Percentiles rank a stretch among this genome's conserved stretches.
Evolutionary conservation across 2,888 invertebrate species (phyloP).

Genomic region (Blastobasis lacticolella): DNA sequence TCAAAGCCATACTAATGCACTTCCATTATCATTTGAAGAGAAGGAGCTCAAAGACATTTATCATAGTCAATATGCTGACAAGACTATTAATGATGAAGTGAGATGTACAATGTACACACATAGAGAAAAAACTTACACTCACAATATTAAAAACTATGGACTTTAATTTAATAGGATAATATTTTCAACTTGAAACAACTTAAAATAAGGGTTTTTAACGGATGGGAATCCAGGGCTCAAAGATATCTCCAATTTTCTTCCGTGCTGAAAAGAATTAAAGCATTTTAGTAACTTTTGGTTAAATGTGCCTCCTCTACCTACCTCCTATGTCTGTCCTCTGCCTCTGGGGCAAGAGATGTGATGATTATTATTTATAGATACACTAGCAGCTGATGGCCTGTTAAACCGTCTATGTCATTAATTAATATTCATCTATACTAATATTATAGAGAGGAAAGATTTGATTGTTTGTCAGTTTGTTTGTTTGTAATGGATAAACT

Average conservation of each 20-base stretch:
- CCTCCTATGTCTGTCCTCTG: too few species aligned
- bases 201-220: conserved; percentile 54
- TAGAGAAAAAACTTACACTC: too few species aligned
- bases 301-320: too few species aligned
- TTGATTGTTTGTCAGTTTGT: too few species aligned
- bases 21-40: conserved; percentile 22
- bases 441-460: not conserved
- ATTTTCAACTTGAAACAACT: not conserved
- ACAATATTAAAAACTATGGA: too few species aligned
- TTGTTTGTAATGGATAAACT: too few species aligned
- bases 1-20: conserved; percentile 19
- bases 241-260: conserved; percentile 75
- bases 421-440: not conserved
- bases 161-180: not conserved
- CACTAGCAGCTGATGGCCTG: not conserved
- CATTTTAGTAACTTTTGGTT: not conserved
- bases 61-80: conserved; percentile 25
- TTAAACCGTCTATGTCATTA: not conserved
- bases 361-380: too few species aligned
- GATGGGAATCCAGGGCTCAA: conserved; percentile 79
- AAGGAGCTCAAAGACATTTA: conserved; percentile 35
- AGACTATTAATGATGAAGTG: not conserved
- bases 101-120: not conserved
- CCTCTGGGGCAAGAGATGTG: too few species aligned
- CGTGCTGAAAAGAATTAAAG: conserved; percentile 64